Evolutionary conservation across 2,797 vertebrate genomes (phyloP), one percentile per base, ranked within the genome.

Genomic region (Myotis pilosus): DNA sequence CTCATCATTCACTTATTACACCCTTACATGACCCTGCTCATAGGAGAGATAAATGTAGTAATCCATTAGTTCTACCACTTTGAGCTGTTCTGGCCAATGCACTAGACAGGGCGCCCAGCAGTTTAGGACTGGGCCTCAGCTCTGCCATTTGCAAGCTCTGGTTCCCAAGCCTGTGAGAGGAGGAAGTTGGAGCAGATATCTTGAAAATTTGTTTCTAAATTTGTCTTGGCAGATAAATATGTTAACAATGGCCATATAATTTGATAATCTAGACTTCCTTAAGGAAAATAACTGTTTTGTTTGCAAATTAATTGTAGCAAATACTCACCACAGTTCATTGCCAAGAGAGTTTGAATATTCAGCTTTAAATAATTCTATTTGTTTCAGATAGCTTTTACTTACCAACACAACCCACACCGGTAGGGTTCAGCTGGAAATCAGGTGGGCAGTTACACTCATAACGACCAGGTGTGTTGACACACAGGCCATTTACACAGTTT

Each of bases 391-490:
- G 17, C 0, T 96, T 97, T 96, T 64, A 97, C 98, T 98, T 98
- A 99, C 99, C 99, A 92, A 99, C 99, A 97, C 99, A 99, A 76
- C 98, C 99, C 62, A 99, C 98, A 74, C 98, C 98, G 3, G 99
- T 98, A 83, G 98, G 98, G 95, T 99, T 98, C 85, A 99, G 97
- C 91, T 99, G 98, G 91, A 99, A 99, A 91, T 99, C 99, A 8
- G 98, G 97, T 23, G 99, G 98, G 92, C 99, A 99, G n/a, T 99
- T 98, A 90, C 99, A 99, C 51, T 98, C 98, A 3, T 99, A 99
- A 87, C 98, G 98, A 89, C 98, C 99, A 4, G 98, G 98, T 3
- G 98, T 98, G 96, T 99, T 99, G 95, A 98, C 97, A 97, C 99
- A 99, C 1, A 98, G 98, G 89, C 99, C 99, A 79, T 98, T 99